Base-by-base conservation (phyloP, 53 echinoderm and acorn worm genomes). In the Arbacia lixula region DNA sequence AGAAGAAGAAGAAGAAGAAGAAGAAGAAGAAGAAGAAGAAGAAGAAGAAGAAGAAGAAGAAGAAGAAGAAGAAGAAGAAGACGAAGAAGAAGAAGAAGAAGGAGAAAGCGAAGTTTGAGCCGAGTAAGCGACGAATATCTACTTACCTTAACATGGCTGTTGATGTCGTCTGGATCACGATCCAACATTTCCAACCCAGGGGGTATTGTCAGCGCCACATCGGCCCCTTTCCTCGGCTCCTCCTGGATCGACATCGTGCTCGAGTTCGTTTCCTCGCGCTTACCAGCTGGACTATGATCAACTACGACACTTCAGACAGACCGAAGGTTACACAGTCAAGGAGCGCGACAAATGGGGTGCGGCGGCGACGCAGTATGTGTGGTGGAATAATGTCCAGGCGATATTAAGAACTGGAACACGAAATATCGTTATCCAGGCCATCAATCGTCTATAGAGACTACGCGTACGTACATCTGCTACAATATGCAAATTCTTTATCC, bases 121-220 rank as follows among this genome's bases (percentile, higher is more conserved):
- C n/a, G n/a, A n/a, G n/a, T n/a, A n/a, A n/a, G n/a, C n/a, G n/a
- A n/a, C n/a, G n/a, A n/a, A n/a, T n/a, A n/a, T n/a, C n/a, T n/a
- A n/a, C 81, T 31, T 17, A 87, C 87, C 87, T 68, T 87, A n/a
- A 87, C 81, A 36, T 81, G 87, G 36, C 68, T 68, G 66, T 87
- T 87, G 57, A 87, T 79, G 24, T 68, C 69, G 26, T 78, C 80
- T 27, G 87, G 87, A 57, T 87, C 87, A 1, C 87, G 67, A 49
- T 87, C 81, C 19, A 31, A 56, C 81, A 87, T 80, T 12, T 53
- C 80, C 19, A 79, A 81, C 3, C 68, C 66, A 29, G 54, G 71
- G 8, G 66, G 71, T n/a, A 83, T 40, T 1, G 14, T 30, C 1
- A 77, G 56, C 35, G 37, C 58, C 11, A 77, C 77, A 37, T 77